Percentiles rank a stretch among this genome's conserved stretches.
Evolutionary conservation across 1,140 invertebrate species (phyloP).

Genomic region (Plutomurus gul): DNA sequence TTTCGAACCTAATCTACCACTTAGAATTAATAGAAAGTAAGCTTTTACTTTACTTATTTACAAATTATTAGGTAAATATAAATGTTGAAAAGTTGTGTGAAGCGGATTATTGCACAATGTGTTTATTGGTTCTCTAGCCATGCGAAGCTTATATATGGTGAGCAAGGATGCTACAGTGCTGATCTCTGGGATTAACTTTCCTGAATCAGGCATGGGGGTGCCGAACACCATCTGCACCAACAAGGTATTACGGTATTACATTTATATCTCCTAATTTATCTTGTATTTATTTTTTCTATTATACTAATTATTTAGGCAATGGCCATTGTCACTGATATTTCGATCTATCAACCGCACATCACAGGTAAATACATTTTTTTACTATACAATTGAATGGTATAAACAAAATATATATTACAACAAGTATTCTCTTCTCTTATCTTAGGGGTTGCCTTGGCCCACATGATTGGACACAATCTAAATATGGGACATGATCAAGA

Average conservation of each 20-base stretch:
- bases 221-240: slow-evolving; percentile 87
- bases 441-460: slow-evolving; percentile 91
- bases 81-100: not conserved
- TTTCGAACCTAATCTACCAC: too few species aligned
- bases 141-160: slow-evolving; percentile 21
- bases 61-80: too few species aligned
- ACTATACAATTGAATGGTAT: too few species aligned
- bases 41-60: too few species aligned
- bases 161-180: slow-evolving; percentile 87
- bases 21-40: too few species aligned
- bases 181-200: slow-evolving; percentile 66
- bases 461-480: slow-evolving; percentile 96
- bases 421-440: too few species aligned
- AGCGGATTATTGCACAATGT: slow-evolving; percentile 2
- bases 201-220: slow-evolving; percentile 86
- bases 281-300: not conserved
- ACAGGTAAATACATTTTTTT: too few species aligned
- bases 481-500: slow-evolving; percentile 92
- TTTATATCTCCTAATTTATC: slow-evolving; percentile 56
- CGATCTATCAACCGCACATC: slow-evolving; percentile 91
- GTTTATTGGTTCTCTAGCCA: not conserved
- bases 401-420: too few species aligned
- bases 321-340: slow-evolving; percentile 64
- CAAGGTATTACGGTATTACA: too few species aligned
- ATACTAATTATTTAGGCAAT: too few species aligned